Conservation (phyloP, 2,113 vertebrate species). For the Carassius auratus region DNA sequence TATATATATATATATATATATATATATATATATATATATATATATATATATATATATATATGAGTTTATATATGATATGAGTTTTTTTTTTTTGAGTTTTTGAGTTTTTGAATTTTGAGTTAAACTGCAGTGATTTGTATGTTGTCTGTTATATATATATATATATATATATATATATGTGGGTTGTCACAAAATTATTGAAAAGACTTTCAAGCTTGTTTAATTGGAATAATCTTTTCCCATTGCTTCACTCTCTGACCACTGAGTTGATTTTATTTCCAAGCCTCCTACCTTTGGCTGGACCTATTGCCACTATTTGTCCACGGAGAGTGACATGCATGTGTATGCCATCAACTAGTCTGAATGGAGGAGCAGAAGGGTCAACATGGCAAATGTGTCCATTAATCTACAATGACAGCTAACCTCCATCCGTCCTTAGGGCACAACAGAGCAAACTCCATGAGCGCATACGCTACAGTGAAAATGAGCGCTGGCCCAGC, state of each 20-base stretch:
- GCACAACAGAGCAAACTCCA: conserved; percentile 50
- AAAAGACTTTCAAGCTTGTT: not conserved
- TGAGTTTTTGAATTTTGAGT: no score
- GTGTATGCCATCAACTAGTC: conserved; percentile 41
- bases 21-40: no score
- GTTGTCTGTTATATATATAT: no score
- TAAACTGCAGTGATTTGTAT: no score
- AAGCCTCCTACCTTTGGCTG: conserved; percentile 23
- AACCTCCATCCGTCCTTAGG: conserved; percentile 62
- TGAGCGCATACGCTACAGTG: conserved; percentile 39
- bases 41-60: no score
- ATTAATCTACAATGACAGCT: conserved; percentile 72
- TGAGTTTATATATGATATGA: no score
- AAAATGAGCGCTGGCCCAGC: conserved; percentile 46
- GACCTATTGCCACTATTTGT: conserved; percentile 38
- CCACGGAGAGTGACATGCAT: conserved; percentile 39
- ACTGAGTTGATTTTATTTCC: not conserved
- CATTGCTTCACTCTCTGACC: not conserved
- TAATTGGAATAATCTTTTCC: not conserved
- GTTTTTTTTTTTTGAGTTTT: no score
- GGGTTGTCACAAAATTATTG: not conserved
- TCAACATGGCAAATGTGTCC: conserved; percentile 69
- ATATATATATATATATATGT: not conserved
- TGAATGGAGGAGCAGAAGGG: conserved; percentile 61
- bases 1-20: no score